phyloP scores from a whole-genome alignment of 2,888 invertebrate species.

The Chirona hameri region DNA sequence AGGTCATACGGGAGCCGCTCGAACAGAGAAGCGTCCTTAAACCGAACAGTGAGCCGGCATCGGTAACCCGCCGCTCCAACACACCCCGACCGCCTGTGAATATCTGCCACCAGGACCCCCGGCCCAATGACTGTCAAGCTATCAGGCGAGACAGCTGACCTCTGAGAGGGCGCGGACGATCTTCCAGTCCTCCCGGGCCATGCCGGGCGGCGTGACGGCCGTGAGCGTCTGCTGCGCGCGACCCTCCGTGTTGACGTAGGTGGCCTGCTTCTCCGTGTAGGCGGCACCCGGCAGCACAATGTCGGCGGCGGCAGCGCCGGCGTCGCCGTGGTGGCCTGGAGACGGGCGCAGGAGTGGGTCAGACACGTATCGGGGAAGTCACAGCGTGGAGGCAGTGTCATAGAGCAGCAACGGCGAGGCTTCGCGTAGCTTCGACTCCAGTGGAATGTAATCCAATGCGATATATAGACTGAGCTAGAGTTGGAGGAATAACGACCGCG shows the following conservation, averaged over 20 bases:
- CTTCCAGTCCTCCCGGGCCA: slow-evolving; percentile 97
- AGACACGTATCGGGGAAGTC: no score
- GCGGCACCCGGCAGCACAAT: slow-evolving; percentile 92
- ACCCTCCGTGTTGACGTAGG: slow-evolving; percentile 81
- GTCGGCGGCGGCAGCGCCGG: slow-evolving; percentile 88
- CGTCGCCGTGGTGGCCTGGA: slow-evolving; percentile 92
- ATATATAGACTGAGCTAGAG: no score
- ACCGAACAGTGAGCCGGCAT: not conserved
- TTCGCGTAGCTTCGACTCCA: no score
- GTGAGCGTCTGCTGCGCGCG: slow-evolving; percentile 83
- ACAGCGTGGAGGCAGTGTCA: no score
- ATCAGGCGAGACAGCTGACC: slow-evolving; percentile 52
- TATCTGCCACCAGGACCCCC: no score
- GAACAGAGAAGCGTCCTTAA: not conserved
- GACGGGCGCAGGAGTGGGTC: not conserved
- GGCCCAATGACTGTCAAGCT: no score
- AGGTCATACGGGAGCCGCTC: no score
- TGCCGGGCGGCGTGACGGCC: slow-evolving; percentile 86
- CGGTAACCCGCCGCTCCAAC: slow-evolving; percentile 41
- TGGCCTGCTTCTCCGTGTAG: slow-evolving; percentile 86
- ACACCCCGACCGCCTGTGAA: not conserved
- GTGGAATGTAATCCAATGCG: no score
- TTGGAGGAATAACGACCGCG: no score
- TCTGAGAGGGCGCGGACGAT: slow-evolving; percentile 94
- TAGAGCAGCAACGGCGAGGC: no score